These are phyloP conservation scores for Sarcophaga carnaria DNA, from an alignment of 2,888 invertebrate species.

Conservation along the genomic window DNA sequence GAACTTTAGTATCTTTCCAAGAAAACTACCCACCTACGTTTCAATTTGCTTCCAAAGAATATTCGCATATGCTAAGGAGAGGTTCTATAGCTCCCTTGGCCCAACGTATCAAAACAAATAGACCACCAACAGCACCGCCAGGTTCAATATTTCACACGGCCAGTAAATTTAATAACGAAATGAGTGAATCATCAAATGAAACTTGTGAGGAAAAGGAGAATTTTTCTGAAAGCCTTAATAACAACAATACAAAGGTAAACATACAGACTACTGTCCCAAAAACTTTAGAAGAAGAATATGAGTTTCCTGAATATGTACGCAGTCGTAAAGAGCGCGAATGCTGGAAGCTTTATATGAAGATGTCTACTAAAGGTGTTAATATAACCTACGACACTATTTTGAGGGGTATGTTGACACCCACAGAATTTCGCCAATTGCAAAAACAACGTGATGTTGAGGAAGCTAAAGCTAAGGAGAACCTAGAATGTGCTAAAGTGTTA, in stretches of 20 bases:
- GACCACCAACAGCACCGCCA: constrained; percentile 81
- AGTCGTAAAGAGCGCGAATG: constrained; percentile 85
- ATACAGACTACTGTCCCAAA: background rate
- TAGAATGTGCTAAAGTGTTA: constrained; percentile 70
- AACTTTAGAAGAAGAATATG: constrained; percentile 70
- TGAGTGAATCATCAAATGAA: constrained; percentile 44
- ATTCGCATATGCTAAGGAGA: constrained; percentile 79
- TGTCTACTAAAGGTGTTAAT: constrained; percentile 86
- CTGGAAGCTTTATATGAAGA: constrained; percentile 87
- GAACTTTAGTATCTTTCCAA: constrained; percentile 81
- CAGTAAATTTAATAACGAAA: constrained; percentile 45
- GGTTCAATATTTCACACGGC: constrained; percentile 77
- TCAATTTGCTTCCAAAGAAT: constrained; percentile 79
- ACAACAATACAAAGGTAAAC: background rate
- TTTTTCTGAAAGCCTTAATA: constrained; percentile 6
- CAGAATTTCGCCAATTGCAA: constrained; percentile 86
- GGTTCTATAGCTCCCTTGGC: constrained; percentile 81
- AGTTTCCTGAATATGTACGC: constrained; percentile 82
- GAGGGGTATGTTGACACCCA: constrained; percentile 88
- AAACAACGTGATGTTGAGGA: constrained; percentile 80
- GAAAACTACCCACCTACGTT: constrained; percentile 80
- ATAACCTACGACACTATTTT: constrained; percentile 87
- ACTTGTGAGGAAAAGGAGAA: constrained; percentile 23
- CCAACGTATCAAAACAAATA: constrained; percentile 79
- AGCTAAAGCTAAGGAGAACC: constrained; percentile 74